Evolutionary conservation across 2,797 vertebrate species (phyloP), one percentile per base, ranked within the genome.

Genomic region (Petrocephalus sullivani): DNA sequence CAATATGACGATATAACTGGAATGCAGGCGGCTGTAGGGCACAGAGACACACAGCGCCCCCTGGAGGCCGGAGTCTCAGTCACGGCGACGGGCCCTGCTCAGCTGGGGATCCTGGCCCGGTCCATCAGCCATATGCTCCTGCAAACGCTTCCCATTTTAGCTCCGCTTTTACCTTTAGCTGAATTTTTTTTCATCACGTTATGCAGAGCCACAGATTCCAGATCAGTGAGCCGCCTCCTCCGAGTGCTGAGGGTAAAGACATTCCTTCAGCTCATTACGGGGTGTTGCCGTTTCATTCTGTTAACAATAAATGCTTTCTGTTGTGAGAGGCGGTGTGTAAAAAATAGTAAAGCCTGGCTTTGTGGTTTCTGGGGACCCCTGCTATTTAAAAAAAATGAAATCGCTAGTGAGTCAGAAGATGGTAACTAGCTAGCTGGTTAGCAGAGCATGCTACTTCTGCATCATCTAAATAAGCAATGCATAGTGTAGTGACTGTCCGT

Each of bases 121-220:
- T 33, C 61, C 21, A 53, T 41, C n/a, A 86, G 60, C 88, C 87
- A 90, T 89, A 90, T 90, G 89, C 86, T 46, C 58, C 64, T 57
- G 86, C 49, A 89, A 91, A 49, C 89, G 28, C 23, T 56, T 87
- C 87, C 85, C 78, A 81, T 87, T 83, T 54, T 71, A 75, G 82
- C 56, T n/a, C 23, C 14, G 19, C 10, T 51, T 41, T 87, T 78
- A 41, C 71, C 67, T 88, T 75, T 82, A 87, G 67, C 85, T 86
- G 56, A 87, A 87, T 88, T 90, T 88, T 87, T 57, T 54, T 71
- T 14, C 9, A 3, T 16, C 64, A 1, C 5, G 23, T 71, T 71
- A 37, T 12, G 4, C 10, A 71, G 28, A 61, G 60, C 60, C 60
- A 71, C 64, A 71, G 64, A 71, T 14, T 37, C 67, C 67, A 41